Evolutionary conservation across 1,140 invertebrate genomes (phyloP).

Genomic region (Heliconius hermathena): DNA sequence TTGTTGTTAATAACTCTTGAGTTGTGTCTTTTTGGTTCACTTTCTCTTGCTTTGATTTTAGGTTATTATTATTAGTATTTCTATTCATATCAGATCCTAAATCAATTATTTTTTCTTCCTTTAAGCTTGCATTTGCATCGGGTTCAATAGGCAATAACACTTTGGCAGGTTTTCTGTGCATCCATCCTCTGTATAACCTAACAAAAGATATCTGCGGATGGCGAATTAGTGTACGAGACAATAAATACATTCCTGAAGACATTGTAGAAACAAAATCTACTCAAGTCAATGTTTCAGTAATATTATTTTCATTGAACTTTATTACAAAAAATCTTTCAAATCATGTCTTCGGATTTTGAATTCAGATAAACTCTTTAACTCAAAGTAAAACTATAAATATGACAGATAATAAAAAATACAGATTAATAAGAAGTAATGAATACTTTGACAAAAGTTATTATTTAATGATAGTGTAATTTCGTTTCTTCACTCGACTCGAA

Average conservation of each 20-base stretch:
- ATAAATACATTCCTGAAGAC: slow-evolving; percentile 46
- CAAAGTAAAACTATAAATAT: no score
- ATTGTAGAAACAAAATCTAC: slow-evolving; percentile 31
- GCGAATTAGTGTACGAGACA: slow-evolving; percentile 31
- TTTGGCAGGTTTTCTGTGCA: slow-evolving; percentile 66
- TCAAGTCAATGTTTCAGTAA: neutral
- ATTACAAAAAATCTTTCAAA: neutral
- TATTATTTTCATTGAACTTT: neutral
- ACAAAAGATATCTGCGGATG: slow-evolving; percentile 32
- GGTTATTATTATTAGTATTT: slow-evolving; percentile 27
- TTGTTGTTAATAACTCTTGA: slow-evolving; percentile 43
- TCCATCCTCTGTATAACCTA: slow-evolving; percentile 67
- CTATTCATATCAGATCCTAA: slow-evolving; percentile 45
- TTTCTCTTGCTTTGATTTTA: slow-evolving; percentile 25
- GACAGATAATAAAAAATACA: no score
- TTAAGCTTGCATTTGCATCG: slow-evolving; percentile 51
- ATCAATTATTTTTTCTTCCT: slow-evolving; percentile 71
- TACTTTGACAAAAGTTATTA: no score
- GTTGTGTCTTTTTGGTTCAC: slow-evolving; percentile 15
- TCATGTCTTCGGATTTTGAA: neutral
- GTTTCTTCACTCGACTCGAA: no score
- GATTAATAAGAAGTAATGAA: no score
- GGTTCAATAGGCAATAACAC: slow-evolving; percentile 64
- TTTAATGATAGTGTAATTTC: no score
- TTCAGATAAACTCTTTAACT: no score